These are phyloP conservation scores for Eleutherodactylus coqui DNA, from an alignment of 2,797 vertebrate genomes.

Conservation along the genomic window DNA sequence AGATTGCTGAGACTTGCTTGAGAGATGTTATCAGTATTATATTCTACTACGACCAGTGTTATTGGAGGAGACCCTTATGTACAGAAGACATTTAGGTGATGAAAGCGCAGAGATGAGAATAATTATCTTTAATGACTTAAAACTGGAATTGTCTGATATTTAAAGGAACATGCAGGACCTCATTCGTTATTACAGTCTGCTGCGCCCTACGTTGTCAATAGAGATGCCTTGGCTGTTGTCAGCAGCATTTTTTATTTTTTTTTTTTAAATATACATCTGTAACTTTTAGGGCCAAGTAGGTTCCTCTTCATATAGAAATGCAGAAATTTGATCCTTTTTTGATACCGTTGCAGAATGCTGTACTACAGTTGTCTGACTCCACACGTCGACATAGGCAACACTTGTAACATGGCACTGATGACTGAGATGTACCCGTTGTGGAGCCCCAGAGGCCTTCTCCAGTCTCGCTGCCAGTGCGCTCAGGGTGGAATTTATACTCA, in stretches of 20 bases:
- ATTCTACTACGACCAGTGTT: constrained; percentile 70
- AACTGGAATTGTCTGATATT: constrained; percentile 86
- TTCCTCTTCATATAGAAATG: constrained; percentile 10
- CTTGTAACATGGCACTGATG: constrained; percentile 51
- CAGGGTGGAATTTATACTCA: constrained; percentile 58
- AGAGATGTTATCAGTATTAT: constrained; percentile 67
- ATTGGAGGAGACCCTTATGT: constrained; percentile 56
- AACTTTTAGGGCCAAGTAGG: constrained; percentile 32
- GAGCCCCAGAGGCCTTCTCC: constrained; percentile 37
- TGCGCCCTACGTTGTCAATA: constrained; percentile 37
- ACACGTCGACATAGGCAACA: constrained; percentile 13
- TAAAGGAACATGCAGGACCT: constrained; percentile 76
- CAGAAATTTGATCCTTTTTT: constrained; percentile 29
- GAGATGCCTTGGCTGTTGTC: constrained; percentile 24
- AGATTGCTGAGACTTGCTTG: constrained; percentile 58
- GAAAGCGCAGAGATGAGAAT: constrained; percentile 70
- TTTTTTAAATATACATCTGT: constrained; percentile 16
- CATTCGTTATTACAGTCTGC: constrained; percentile 59
- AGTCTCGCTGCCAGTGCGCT: constrained; percentile 53
- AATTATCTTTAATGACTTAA: constrained; percentile 74
- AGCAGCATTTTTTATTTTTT: background rate
- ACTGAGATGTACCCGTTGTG: constrained; percentile 55
- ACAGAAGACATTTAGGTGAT: background rate
- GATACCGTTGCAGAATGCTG: constrained; percentile 2
- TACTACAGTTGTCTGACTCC: constrained; percentile 6